Conservation (phyloP, 2,113 vertebrate genomes). For the Talpa occidentalis region DNA sequence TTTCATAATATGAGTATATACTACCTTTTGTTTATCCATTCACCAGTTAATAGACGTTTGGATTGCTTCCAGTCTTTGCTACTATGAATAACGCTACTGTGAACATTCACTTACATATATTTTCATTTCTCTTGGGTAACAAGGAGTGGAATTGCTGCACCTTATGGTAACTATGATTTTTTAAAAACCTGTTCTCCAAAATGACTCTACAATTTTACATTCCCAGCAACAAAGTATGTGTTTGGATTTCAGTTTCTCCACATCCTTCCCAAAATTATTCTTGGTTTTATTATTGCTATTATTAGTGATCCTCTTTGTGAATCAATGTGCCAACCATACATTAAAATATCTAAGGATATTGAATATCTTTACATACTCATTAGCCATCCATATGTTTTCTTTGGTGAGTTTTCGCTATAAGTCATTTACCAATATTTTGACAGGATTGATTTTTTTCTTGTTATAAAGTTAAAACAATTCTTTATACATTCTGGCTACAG, state of each 20-base stretch:
- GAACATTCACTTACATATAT: neutral
- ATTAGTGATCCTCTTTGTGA: neutral
- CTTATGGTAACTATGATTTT: neutral
- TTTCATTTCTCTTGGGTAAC: conserved; percentile 10
- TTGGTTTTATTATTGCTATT: neutral
- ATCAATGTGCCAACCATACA: neutral
- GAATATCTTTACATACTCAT: neutral
- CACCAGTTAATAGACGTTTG: neutral
- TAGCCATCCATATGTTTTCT: neutral
- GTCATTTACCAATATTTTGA: neutral
- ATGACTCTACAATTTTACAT: conserved; percentile 3
- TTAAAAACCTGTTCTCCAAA: conserved; percentile 25
- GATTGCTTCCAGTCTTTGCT: neutral
- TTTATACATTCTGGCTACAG: neutral
- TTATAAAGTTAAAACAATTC: neutral
- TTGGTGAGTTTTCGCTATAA: neutral
- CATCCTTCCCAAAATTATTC: neutral
- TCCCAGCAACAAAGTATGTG: neutral
- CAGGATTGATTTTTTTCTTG: neutral
- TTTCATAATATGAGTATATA: neutral
- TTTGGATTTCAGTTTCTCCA: neutral
- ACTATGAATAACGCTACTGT: neutral
- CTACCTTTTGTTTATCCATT: neutral
- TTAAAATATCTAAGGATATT: neutral
- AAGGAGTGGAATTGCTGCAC: neutral